phyloP scores from a whole-genome alignment of 2,797 vertebrate species.

The Monodelphis domestica region DNA sequence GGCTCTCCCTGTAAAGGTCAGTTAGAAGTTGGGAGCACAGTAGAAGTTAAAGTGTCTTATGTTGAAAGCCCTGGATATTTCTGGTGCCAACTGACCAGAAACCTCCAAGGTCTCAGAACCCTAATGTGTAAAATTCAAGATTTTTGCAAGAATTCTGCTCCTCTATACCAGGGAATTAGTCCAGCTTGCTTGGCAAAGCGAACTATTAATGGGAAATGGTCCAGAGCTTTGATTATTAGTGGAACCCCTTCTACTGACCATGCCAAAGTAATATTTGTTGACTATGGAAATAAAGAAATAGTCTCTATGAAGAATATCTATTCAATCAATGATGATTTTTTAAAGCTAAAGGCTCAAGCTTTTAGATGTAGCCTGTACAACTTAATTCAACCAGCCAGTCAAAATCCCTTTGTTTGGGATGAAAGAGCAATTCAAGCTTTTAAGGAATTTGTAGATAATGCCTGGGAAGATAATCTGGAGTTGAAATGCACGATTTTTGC shows the following conservation, averaged over 20 bases:
- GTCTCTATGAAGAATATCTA: slow-evolving; percentile 88
- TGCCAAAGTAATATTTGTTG: slow-evolving; percentile 91
- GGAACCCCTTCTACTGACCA: slow-evolving; percentile 78
- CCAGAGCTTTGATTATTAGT: slow-evolving; percentile 90
- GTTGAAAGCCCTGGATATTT: slow-evolving; percentile 92
- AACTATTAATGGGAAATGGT: slow-evolving; percentile 90
- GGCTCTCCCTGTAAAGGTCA: slow-evolving; percentile 78
- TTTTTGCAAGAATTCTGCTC: slow-evolving; percentile 84
- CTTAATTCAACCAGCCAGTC: slow-evolving; percentile 86
- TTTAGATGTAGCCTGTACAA: slow-evolving; percentile 96
- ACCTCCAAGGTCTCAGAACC: slow-evolving; percentile 81
- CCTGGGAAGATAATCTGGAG: slow-evolving; percentile 80
- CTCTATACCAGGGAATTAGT: slow-evolving; percentile 82
- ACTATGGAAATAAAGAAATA: slow-evolving; percentile 90
- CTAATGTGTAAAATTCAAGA: slow-evolving; percentile 92
- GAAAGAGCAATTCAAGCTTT: slow-evolving; percentile 86
- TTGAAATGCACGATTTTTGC: slow-evolving; percentile 95
- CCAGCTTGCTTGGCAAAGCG: slow-evolving; percentile 90
- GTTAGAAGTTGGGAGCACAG: slow-evolving; percentile 90
- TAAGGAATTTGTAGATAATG: slow-evolving; percentile 87
- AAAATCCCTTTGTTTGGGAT: slow-evolving; percentile 89
- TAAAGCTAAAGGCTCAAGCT: slow-evolving; percentile 91
- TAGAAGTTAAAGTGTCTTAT: slow-evolving; percentile 91
- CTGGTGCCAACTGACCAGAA: slow-evolving; percentile 92
- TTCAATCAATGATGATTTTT: slow-evolving; percentile 86